These are phyloP conservation scores for Gymnoscopelus microlampas DNA, from an alignment of 2,797 vertebrate genomes.

Conservation along the genomic window DNA sequence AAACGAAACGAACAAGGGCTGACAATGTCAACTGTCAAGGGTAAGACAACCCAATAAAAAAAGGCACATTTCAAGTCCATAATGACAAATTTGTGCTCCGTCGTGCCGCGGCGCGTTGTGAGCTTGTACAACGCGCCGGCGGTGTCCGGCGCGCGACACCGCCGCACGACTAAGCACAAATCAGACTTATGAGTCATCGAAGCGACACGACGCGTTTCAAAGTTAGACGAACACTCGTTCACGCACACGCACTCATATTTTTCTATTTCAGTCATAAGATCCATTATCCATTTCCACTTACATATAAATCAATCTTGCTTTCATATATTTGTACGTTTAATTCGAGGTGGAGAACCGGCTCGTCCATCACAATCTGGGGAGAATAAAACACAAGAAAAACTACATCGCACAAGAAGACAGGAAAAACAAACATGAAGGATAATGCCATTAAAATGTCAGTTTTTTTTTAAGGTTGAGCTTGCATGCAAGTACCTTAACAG, in stretches of 20 bases:
- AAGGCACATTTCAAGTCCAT: slow-evolving; percentile 65
- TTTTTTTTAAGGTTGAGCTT: neutral
- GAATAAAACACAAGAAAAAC: neutral
- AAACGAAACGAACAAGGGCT: neutral
- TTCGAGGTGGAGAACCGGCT: neutral
- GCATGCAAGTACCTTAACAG: neutral
- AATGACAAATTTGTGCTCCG: too few species aligned
- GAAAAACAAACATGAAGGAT: neutral
- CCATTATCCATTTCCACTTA: neutral
- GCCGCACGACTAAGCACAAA: slow-evolving; percentile 4
- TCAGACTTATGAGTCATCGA: slow-evolving; percentile 18
- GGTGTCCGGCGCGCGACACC: too few species aligned
- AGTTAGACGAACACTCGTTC: neutral
- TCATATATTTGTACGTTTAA: slow-evolving; percentile 9
- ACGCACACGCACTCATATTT: neutral
- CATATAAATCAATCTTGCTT: neutral
- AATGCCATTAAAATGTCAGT: neutral
- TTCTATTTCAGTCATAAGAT: neutral
- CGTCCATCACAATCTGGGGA: neutral
- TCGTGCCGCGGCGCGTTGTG: too few species aligned
- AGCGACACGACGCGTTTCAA: neutral
- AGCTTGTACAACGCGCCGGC: too few species aligned
- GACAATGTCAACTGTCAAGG: slow-evolving; percentile 3
- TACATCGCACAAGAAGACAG: neutral
- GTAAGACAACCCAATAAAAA: slow-evolving; percentile 13